Base-by-base conservation (phyloP, 2,888 invertebrate genomes). In the Amiota minor region DNA sequence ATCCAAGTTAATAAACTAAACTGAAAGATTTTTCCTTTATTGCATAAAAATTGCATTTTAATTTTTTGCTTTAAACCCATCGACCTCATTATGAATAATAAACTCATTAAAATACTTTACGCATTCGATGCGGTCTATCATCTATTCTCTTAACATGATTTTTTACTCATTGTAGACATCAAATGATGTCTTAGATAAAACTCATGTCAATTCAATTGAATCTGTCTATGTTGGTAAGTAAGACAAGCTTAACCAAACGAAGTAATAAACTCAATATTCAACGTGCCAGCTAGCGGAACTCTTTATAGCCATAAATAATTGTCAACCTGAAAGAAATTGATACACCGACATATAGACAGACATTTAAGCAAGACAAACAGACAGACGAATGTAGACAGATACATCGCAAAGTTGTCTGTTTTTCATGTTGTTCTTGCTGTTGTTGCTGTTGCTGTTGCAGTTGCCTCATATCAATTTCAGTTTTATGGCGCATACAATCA, bases 291-390 rank as follows among this genome's bases (percentile, higher is more conserved):
- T 74, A 77, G 80, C 85, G 82, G 76, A 79, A 83, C 83, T 83
- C 79, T 85, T 81, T 84, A 85, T 84, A 84, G 83, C 85, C 85
- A 85, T 84, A 85, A 85, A 83, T 83, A 83, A 84, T 84, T 84
- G 85, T 84, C 84, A 85, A 81, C 77, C 85, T 62, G 74, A 56
- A 45, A 65, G 59, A 23, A 55, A 35, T 23, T 20, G 59, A 59
- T 16, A 11, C 45, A 64, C 64, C 20, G 35, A 64, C 35, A 14
- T 23, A 67, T 23, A 69, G n/a, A 46, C 56, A 59, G 23, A 45
- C 16, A 70, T 2, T 10, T n/a, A n/a, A n/a, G n/a, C n/a, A n/a
- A n/a, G n/a, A n/a, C n/a, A n/a, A n/a, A n/a, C n/a, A n/a, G n/a
- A n/a, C n/a, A n/a, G n/a, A n/a, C 16, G 47, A 50, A 61, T 23